Percentiles rank a stretch among this genome's conserved stretches.
These are phyloP conservation scores for Callionymus lyra DNA, from an alignment of 2,113 vertebrate genomes.

Conservation along the genomic window DNA sequence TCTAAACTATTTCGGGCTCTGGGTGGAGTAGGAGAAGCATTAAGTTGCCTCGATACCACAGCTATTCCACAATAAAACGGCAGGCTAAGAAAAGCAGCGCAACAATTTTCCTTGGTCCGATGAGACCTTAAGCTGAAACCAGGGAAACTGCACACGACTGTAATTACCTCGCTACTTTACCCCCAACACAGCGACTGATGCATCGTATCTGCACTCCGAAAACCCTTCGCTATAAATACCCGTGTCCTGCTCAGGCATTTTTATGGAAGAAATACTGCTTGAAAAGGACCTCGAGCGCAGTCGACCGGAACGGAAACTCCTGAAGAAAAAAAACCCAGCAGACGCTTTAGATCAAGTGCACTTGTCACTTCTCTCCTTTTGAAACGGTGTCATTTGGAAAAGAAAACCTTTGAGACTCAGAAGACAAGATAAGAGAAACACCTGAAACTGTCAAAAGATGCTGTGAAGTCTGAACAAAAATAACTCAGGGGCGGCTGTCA, in stretches of 20 bases:
- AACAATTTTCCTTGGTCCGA: conserved; percentile 18
- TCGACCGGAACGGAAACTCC: conserved; percentile 24
- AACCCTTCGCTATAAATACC: conserved; percentile 5
- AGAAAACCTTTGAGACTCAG: conserved; percentile 5
- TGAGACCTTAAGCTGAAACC: conserved; percentile 13
- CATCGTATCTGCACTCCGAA: conserved; percentile 15
- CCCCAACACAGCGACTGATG: conserved; percentile 11
- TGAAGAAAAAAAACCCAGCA: conserved; percentile 21
- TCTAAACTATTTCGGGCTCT: no score
- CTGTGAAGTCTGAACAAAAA: conserved; percentile 9
- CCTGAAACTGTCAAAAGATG: conserved; percentile 4
- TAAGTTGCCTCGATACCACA: conserved; percentile 3
- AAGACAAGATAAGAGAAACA: conserved; percentile 1
- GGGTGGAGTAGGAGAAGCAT: no score
- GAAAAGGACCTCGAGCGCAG: conserved; percentile 19
- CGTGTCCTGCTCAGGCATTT: conserved; percentile 16
- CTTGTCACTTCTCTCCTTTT: conserved; percentile 6
- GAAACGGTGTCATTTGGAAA: conserved; percentile 9
- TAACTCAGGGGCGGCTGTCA: conserved; percentile 7
- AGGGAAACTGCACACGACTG: conserved; percentile 10
- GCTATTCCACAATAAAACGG: neutral
- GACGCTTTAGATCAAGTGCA: conserved; percentile 7
- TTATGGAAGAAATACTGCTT: conserved; percentile 17
- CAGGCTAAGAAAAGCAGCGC: neutral
- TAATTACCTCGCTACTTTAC: conserved; percentile 15